Conservation (phyloP, 2,888 invertebrate species). For the Sussaba pulchella region DNA sequence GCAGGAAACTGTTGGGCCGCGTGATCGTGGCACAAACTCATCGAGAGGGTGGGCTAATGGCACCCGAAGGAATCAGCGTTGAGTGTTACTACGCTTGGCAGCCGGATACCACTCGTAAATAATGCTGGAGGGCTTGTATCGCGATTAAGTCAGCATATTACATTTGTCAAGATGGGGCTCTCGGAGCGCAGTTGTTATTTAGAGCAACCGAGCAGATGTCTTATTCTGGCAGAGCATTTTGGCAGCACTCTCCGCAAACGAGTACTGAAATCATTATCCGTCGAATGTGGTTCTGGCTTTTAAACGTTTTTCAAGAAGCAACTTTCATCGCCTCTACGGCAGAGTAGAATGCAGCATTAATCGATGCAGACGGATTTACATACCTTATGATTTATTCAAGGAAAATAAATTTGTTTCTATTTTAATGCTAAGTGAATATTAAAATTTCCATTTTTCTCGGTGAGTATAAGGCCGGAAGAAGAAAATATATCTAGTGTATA, state of each 20-base stretch:
- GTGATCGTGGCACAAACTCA: conserved; percentile 56
- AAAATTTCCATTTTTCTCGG: no score
- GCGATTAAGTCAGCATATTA: conserved; percentile 82
- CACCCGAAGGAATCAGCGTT: conserved; percentile 71
- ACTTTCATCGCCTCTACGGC: conserved; percentile 24
- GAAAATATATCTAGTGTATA: no score
- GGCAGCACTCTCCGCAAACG: conserved; percentile 75
- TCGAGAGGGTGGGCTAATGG: conserved; percentile 55
- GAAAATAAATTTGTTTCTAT: no score
- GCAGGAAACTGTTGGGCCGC: conserved; percentile 31
- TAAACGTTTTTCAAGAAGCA: conserved; percentile 40
- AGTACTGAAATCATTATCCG: conserved; percentile 51
- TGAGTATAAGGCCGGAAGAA: no score
- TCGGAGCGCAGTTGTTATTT: conserved; percentile 76
- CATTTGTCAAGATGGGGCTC: conserved; percentile 80
- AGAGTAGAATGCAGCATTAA: neutral
- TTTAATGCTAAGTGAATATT: no score
- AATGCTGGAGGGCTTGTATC: conserved; percentile 79
- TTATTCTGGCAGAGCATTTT: conserved; percentile 79
- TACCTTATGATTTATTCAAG: no score
- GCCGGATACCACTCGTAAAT: conserved; percentile 75
- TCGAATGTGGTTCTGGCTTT: conserved; percentile 31
- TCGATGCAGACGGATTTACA: neutral
- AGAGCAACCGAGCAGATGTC: conserved; percentile 79
- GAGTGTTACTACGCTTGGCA: conserved; percentile 75